phyloP scores from a whole-genome alignment of 2,888 invertebrate species.

The Anoplius nigerrimus region DNA sequence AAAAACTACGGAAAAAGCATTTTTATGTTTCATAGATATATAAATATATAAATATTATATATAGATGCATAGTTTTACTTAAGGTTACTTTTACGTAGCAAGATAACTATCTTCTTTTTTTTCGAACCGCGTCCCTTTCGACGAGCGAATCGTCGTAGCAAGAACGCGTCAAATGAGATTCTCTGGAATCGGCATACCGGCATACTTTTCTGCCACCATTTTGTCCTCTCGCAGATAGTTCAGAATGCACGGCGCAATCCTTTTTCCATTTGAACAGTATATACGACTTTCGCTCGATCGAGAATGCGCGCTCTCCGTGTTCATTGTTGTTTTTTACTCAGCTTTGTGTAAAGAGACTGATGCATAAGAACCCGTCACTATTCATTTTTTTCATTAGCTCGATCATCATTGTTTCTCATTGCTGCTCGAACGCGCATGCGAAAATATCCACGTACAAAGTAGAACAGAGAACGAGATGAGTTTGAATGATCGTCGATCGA shows the following conservation, averaged over 20 bases:
- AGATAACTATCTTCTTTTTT: constrained; percentile 39
- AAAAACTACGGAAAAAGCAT: constrained; percentile 32
- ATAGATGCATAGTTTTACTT: constrained; percentile 52
- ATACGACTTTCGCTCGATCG: constrained; percentile 25
- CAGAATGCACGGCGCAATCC: too few relatives aligned
- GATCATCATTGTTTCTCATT: constrained; percentile 49
- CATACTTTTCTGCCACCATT: not conserved
- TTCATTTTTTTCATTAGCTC: constrained; percentile 44
- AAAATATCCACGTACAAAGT: constrained; percentile 42
- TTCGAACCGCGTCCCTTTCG: constrained; percentile 21
- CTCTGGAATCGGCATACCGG: too few relatives aligned
- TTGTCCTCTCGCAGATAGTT: too few relatives aligned
- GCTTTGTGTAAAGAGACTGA: constrained; percentile 66
- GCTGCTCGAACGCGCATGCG: constrained; percentile 41
- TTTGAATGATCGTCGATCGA: constrained; percentile 21
- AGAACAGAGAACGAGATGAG: constrained; percentile 10
- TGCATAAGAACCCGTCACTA: constrained; percentile 49
- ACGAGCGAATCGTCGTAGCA: constrained; percentile 32
- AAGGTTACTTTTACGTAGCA: constrained; percentile 51
- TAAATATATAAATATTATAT: constrained; percentile 21
- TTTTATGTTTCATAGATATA: constrained; percentile 51
- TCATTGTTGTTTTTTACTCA: constrained; percentile 62
- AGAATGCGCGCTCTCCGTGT: constrained; percentile 47
- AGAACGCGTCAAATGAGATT: constrained; percentile 13
- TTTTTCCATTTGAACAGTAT: constrained; percentile 28